phyloP scores from a whole-genome alignment of 2,113 vertebrate species.

The Recurvirostra avosetta region DNA sequence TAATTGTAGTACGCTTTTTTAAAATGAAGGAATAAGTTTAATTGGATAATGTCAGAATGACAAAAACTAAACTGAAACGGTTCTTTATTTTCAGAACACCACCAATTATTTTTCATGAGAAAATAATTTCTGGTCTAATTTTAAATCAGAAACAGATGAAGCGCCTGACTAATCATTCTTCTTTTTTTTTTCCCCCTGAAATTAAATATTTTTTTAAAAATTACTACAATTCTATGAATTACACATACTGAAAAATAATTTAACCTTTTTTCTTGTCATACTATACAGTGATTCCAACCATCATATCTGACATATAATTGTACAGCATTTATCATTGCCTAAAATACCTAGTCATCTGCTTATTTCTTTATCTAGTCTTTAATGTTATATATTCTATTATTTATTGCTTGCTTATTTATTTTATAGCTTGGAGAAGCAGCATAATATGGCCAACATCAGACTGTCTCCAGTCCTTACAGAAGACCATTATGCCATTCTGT shows the following conservation, averaged over 20 bases:
- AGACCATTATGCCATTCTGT: not conserved
- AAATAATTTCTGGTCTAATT: not conserved
- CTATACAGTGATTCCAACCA: not conserved
- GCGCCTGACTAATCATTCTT: not conserved
- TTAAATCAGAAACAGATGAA: not conserved
- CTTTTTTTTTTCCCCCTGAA: accelerated
- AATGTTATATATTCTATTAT: not conserved
- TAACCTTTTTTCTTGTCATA: not conserved
- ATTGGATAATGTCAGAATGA: not conserved
- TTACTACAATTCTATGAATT: not conserved
- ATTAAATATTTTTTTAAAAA: not conserved
- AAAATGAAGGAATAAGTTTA: not conserved
- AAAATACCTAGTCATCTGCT: not conserved
- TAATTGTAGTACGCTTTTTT: not conserved
- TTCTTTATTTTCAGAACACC: not conserved
- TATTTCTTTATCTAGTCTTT: not conserved
- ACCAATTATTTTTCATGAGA: not conserved
- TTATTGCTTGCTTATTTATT: not conserved
- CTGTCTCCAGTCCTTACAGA: not conserved
- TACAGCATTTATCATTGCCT: not conserved
- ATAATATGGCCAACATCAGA: not conserved
- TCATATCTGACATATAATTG: not conserved
- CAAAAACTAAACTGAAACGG: not conserved
- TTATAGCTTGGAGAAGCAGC: not conserved
- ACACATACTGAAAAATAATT: not conserved